Base-by-base conservation (phyloP, 2,797 vertebrate species). In the Allobates femoralis region DNA sequence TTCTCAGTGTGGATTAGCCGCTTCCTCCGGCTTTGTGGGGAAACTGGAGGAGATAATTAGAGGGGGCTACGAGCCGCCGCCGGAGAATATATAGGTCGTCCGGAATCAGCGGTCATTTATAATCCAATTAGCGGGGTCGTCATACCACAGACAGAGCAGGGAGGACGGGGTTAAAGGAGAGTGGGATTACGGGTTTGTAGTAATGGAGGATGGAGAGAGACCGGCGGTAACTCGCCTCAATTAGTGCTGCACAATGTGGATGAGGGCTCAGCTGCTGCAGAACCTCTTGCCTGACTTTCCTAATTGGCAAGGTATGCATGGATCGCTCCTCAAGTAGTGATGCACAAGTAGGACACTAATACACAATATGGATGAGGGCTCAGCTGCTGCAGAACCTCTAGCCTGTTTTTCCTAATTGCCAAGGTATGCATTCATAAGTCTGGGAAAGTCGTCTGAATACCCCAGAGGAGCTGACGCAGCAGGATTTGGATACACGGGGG, bases 11-110 rank as follows among this genome's bases (percentile, higher is more conserved):
- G 80, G 85, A 75, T 86, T 83, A 78, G n/a, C 62, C 15, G 81
- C 51, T 87, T 87, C 53, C 80, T 79, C 64, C 71, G 37, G 64
- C 73, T 58, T 79, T 84, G 81, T 87, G 81, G 62, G 86, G 79
- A 87, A 67, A 19, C 14, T 14, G 21, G 50, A 21, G 28, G 75
- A 84, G 67, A 75, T 87, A 75, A 66, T 87, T 62, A 79, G 81
- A 67, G 26, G 60, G 19, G 74, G 28, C 64, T 60, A 26, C 16
- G 51, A 23, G 12, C 12, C 34, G 28, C 64, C 56, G 26, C 50
- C 23, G 18, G 10, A 4, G n/a, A 37, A 84, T 84, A 6, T 46
- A 23, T 84, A 80, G 86, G 81, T 66, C 41, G 51, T 55, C 23
- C 58, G 0, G 4, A 75, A 23, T 28, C 28, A 34, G n/a, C 64